Percentiles rank a stretch among this genome's conserved stretches.
Conservation (phyloP, 2,113 vertebrate species). For the Sebastes schlegelii region DNA sequence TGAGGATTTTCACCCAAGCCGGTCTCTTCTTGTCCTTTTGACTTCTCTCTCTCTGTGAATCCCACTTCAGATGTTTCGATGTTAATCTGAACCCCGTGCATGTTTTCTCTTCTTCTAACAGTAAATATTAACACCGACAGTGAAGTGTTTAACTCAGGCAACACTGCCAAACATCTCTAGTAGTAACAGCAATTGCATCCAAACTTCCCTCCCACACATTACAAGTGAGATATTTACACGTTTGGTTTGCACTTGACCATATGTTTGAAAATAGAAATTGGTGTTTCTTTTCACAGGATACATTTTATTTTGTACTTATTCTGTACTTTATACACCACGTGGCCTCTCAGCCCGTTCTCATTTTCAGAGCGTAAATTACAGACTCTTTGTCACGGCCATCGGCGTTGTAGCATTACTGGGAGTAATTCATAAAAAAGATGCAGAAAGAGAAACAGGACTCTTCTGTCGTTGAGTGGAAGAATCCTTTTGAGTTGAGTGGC, state of each 20-base stretch:
- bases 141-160: background rate
- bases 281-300: background rate
- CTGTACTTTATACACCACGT: background rate
- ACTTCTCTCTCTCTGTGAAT: conserved; percentile 9
- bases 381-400: too few relatives aligned
- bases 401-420: too few relatives aligned
- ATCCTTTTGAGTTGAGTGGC: too few relatives aligned
- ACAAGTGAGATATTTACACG: background rate
- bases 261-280: background rate
- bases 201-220: conserved; percentile 1
- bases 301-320: background rate
- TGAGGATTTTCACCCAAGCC: conserved; percentile 22
- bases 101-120: background rate
- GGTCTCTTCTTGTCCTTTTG: conserved; percentile 33
- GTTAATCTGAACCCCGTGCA: background rate
- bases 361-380: too few relatives aligned
- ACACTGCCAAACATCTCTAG: background rate
- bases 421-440: too few relatives aligned
- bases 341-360: too few relatives aligned
- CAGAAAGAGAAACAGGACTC: too few relatives aligned
- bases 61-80: conserved; percentile 10
- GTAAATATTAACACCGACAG: background rate
- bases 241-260: background rate
- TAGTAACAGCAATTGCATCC: background rate
- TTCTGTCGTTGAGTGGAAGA: too few relatives aligned